Percentiles rank a stretch among this genome's conserved stretches.
phyloP scores from a whole-genome alignment of 2,113 vertebrate genomes.

The Microcebus tavaratra region DNA sequence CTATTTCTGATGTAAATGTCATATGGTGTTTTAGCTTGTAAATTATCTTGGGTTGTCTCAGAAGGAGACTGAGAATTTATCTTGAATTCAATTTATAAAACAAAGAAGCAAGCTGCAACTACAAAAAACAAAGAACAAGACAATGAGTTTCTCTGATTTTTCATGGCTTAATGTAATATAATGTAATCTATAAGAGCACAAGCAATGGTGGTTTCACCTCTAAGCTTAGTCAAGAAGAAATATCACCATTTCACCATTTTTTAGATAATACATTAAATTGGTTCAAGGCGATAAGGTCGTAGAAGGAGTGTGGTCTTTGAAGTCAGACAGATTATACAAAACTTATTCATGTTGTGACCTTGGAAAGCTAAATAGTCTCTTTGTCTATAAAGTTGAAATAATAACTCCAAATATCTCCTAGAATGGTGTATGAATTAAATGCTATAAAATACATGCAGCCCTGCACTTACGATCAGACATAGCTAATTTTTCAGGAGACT shows the following conservation, averaged over 20 bases:
- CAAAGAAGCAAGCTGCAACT: not conserved
- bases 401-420: not conserved
- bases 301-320: constrained; percentile 1
- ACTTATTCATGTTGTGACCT: not conserved
- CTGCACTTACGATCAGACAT: not conserved
- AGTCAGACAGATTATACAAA: constrained; percentile 14
- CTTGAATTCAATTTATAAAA: constrained; percentile 48
- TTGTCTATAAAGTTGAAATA: constrained; percentile 38
- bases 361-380: not conserved
- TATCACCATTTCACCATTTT: not conserved
- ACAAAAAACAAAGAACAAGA: not conserved
- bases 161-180: constrained; percentile 8
- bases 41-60: constrained; percentile 60
- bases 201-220: not conserved
- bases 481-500: not conserved
- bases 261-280: constrained; percentile 14
- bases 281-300: constrained; percentile 2
- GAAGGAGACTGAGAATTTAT: constrained; percentile 55
- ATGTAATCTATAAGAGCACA: not conserved
- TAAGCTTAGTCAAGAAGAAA: not conserved
- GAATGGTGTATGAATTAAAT: not conserved
- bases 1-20: constrained; percentile 55
- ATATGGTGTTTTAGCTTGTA: constrained; percentile 19
- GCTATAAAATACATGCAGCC: constrained; percentile 5
- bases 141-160: constrained; percentile 25